Percentiles rank a stretch among this genome's conserved stretches.
phyloP scores from a whole-genome alignment of 2,797 vertebrate species.

The Clarias laeviceps region DNA sequence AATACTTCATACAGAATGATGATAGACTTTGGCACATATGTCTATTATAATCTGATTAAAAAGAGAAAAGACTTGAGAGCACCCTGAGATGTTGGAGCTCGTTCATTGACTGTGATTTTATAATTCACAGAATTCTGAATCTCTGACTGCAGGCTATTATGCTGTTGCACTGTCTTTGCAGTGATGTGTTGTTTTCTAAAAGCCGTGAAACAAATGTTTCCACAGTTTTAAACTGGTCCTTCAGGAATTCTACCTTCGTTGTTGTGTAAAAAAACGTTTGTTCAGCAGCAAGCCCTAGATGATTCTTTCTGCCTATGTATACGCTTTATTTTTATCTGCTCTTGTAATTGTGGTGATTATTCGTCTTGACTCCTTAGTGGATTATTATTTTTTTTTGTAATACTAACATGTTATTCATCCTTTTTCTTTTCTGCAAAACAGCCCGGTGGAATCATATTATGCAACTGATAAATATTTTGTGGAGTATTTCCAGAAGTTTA shows the following conservation, averaged over 20 bases:
- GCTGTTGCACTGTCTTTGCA: not conserved
- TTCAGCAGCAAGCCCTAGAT: not conserved
- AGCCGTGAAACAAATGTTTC: not conserved
- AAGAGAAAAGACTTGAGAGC: not conserved
- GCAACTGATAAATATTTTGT: not conserved
- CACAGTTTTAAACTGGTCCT: not conserved
- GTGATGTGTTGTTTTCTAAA: not conserved
- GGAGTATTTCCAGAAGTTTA: not conserved
- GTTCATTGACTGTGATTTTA: not conserved
- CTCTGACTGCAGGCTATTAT: not conserved
- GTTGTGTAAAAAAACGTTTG: not conserved
- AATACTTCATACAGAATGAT: not conserved
- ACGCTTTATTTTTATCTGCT: not conserved
- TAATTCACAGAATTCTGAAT: not conserved
- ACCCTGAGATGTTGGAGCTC: not conserved
- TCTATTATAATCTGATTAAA: not conserved
- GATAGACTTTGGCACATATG: not conserved
- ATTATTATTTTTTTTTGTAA: not conserved
- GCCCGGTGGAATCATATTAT: not conserved
- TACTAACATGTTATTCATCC: not conserved
- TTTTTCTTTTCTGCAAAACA: not conserved
- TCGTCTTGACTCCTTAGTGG: not conserved
- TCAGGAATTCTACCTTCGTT: not conserved
- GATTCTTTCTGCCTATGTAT: not conserved
- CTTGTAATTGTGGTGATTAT: not conserved